phyloP scores from a whole-genome alignment of 2,888 invertebrate genomes.

The Archips crataeganus region DNA sequence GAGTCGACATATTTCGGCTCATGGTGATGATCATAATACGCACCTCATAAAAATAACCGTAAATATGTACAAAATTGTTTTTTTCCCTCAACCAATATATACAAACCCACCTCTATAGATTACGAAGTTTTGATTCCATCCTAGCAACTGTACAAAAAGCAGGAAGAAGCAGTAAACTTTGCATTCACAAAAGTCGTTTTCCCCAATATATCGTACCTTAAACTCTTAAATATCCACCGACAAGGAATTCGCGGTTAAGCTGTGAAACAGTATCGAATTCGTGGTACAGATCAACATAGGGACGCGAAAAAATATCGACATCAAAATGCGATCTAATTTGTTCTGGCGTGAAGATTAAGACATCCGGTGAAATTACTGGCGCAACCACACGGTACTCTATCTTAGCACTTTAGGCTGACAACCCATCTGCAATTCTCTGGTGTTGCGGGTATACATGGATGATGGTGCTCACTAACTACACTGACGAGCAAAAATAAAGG shows the following conservation, averaged over 20 bases:
- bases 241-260: slow-evolving; percentile 4
- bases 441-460: too few species aligned
- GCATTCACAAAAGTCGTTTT: slow-evolving; percentile 5
- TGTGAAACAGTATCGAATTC: slow-evolving; percentile 7
- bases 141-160: neutral
- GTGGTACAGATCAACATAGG: neutral
- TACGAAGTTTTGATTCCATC: slow-evolving; percentile 1
- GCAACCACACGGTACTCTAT: too few species aligned
- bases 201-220: neutral
- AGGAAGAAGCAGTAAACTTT: neutral
- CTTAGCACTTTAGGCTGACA: too few species aligned
- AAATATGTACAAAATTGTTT: neutral
- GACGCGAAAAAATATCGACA: neutral
- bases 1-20: too few species aligned
- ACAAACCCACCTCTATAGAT: neutral
- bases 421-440: too few species aligned
- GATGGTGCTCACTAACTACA: too few species aligned
- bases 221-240: slow-evolving; percentile 3
- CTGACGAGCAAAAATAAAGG: too few species aligned
- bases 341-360: too few species aligned
- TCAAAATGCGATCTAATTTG: neutral
- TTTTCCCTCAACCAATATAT: neutral
- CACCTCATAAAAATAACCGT: neutral
- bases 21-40: too few species aligned
- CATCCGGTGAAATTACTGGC: too few species aligned